A percentile compares a stretch with the other conserved stretches of the same genome.
Conservation (phyloP, 1,140 invertebrate genomes). For the Drosophila asahinai region DNA sequence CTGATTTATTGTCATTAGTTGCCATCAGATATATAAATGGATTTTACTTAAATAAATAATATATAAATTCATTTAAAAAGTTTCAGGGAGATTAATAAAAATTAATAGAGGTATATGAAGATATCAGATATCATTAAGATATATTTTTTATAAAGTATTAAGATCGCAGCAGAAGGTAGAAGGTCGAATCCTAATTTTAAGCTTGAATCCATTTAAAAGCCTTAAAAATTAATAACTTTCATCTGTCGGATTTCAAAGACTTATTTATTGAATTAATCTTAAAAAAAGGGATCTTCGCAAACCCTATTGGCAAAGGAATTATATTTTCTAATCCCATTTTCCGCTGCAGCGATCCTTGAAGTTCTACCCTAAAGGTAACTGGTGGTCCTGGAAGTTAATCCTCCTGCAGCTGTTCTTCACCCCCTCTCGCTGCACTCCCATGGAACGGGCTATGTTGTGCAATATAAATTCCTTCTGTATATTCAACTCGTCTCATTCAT, state of each 20-base stretch:
- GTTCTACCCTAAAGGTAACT: too few relatives aligned
- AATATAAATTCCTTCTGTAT: conserved; percentile 78
- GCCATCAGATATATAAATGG: conserved; percentile 10
- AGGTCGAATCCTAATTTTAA: background rate
- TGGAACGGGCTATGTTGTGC: conserved; percentile 46
- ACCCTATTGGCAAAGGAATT: background rate
- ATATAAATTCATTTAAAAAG: background rate
- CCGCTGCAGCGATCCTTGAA: conserved; percentile 7
- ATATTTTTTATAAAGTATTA: too few relatives aligned
- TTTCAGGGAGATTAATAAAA: too few relatives aligned
- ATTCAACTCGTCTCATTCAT: conserved; percentile 67
- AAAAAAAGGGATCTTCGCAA: background rate
- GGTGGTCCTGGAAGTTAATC: background rate
- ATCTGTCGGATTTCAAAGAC: background rate
- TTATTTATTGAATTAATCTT: background rate
- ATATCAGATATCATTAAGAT: too few relatives aligned
- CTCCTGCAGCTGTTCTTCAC: background rate
- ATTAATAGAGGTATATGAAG: too few relatives aligned
- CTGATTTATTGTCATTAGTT: conserved; percentile 40
- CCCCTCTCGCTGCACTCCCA: conserved; percentile 20
- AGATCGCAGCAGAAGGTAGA: background rate
- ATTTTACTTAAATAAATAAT: background rate
- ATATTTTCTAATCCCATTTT: conserved; percentile 13
- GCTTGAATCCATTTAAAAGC: background rate
- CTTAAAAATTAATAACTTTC: background rate